Evolutionary conservation across 1,140 invertebrate species (phyloP).

Genomic region (Drosophila busckii): DNA sequence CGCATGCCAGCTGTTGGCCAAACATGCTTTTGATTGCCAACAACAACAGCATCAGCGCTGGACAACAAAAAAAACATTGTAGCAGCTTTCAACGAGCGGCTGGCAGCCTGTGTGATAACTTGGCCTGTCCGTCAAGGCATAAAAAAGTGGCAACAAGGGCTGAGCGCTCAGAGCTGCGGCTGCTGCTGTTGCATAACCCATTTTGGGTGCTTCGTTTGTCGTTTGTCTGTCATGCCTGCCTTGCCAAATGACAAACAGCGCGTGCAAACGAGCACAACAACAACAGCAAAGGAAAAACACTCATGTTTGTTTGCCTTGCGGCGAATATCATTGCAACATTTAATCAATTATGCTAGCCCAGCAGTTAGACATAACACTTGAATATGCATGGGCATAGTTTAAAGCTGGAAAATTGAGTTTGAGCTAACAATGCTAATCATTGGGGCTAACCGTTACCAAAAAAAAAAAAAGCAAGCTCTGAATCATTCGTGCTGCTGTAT

Average conservation of each 20-base stretch:
- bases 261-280: constrained; percentile 23
- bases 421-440: neutral
- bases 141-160: constrained; percentile 10
- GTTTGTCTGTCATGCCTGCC: constrained; percentile 52
- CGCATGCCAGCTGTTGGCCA: constrained; percentile 73
- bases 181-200: constrained; percentile 35
- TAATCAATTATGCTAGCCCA: constrained; percentile 66
- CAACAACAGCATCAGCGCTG: constrained; percentile 33
- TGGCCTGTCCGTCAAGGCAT: too few relatives aligned
- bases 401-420: constrained; percentile 27
- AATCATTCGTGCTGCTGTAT: constrained; percentile 23
- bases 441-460: neutral
- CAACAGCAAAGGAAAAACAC: constrained; percentile 12
- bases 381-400: constrained; percentile 69
- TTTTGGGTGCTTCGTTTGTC: constrained; percentile 52
- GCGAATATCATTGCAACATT: constrained; percentile 49
- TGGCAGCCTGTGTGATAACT: constrained; percentile 23
- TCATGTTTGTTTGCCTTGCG: neutral
- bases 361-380: constrained; percentile 67
- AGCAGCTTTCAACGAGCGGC: constrained; percentile 9
- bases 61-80: constrained; percentile 2
- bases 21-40: constrained; percentile 72
- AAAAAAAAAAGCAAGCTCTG: constrained; percentile 14
- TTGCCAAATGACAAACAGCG: constrained; percentile 65
- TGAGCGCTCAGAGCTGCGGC: constrained; percentile 11